Percentiles rank a stretch among this genome's conserved stretches.
Evolutionary conservation across 2,888 invertebrate species (phyloP).

Genomic region (Myathropa florea): DNA sequence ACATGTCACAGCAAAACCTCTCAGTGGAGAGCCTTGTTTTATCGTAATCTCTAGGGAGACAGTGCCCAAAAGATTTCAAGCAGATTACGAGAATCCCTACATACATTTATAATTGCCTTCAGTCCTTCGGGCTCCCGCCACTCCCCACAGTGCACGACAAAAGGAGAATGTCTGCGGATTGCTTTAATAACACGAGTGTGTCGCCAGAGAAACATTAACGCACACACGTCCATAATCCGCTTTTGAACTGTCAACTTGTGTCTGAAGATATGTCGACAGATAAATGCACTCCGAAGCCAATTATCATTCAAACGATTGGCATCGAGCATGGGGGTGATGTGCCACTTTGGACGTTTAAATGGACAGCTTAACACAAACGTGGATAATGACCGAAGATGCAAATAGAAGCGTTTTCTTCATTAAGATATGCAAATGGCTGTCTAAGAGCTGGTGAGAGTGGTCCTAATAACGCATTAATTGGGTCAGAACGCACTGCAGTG

Average conservation of each 20-base stretch:
- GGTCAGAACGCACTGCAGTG: background rate
- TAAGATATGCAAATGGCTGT: conserved; percentile 26
- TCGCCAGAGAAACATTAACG: background rate
- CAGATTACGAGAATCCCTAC: background rate
- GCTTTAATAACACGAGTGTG: too few species aligned
- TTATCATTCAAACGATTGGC: background rate
- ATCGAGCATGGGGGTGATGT: background rate
- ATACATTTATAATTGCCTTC: too few species aligned
- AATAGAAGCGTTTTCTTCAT: background rate
- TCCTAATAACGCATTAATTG: background rate
- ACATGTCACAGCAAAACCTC: background rate
- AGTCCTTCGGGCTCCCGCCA: background rate
- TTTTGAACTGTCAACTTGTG: background rate
- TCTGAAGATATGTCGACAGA: background rate
- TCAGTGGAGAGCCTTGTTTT: background rate
- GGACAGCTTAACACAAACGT: conserved; percentile 14
- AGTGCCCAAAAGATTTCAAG: background rate
- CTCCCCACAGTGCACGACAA: background rate
- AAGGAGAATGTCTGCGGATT: background rate
- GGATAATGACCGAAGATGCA: background rate
- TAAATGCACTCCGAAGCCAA: background rate
- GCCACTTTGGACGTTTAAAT: background rate
- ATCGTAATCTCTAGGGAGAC: background rate
- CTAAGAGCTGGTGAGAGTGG: background rate
- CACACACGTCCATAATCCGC: background rate